These are phyloP conservation scores for Carlito syrichta DNA, from an alignment of 2,113 vertebrate species.

Conservation along the genomic window DNA sequence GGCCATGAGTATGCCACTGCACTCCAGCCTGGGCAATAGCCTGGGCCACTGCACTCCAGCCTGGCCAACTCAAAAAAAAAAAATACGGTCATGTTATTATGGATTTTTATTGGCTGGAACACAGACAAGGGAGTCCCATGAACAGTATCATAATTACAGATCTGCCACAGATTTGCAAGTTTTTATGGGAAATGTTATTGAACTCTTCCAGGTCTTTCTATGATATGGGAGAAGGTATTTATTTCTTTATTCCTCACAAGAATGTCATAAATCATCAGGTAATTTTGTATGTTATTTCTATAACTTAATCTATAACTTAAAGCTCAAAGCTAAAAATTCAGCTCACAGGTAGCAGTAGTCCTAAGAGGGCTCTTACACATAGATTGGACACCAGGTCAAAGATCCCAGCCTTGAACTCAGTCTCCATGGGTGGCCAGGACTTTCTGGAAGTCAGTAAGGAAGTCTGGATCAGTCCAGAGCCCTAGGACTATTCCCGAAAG, in stretches of 20 bases:
- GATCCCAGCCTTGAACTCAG: neutral
- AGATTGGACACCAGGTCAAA: neutral
- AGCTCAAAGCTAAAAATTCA: neutral
- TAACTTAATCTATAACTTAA: neutral
- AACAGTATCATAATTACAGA: neutral
- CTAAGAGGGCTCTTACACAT: neutral
- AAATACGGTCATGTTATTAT: neutral
- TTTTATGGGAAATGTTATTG: conserved; percentile 1
- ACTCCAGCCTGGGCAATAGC: no score
- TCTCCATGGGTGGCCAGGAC: neutral
- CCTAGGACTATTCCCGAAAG: neutral
- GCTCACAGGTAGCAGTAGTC: neutral
- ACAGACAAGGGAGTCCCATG: neutral
- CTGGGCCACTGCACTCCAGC: no score
- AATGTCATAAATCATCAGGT: neutral
- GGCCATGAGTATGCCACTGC: no score
- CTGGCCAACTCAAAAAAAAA: no score
- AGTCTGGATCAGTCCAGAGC: neutral
- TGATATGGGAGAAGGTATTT: neutral
- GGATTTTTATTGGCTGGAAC: neutral
- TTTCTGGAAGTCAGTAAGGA: neutral
- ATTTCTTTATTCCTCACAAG: neutral
- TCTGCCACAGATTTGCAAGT: neutral
- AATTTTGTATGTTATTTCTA: neutral
- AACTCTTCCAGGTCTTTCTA: neutral